Base-by-base conservation (phyloP, 2,797 vertebrate species). In the Sebastes taczanowskii region DNA sequence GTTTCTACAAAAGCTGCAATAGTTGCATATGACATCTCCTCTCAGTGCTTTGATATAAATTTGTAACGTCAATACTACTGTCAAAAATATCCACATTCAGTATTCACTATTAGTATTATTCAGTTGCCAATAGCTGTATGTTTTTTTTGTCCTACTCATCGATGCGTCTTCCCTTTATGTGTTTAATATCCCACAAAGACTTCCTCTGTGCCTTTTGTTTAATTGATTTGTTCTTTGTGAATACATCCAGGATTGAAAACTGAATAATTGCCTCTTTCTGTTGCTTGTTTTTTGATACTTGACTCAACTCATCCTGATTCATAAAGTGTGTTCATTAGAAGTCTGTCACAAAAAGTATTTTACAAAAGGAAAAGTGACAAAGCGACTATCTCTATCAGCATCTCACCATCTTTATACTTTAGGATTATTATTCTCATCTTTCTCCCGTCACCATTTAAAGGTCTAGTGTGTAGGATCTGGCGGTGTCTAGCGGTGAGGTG, bases 211-310 rank as follows among this genome's bases (percentile, higher is more conserved):
- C 83, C 34, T 84, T 84, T 64, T 84, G 52, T 83, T 61, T 73
- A 38, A 77, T 25, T 79, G 74, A 82, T 83, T 83, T 85, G 56
- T 58, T 85, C 52, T 65, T 80, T 75, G 76, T 77, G 68, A 86
- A 80, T 80, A 74, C 72, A 86, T 73, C 42, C 71, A 72, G 42
- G 78, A 63, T 65, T 52, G 22, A 85, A 82, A 71, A 81, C 22
- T 35, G 34, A 84, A 76, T 52, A 84, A 81, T 34, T 71, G 66
- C 23, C 35, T 74, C 42, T 66, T 85, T 84, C 22, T 73, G n/a
- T 52, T 62, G 2, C n/a, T 34, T 3, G 38, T 22, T 81, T 20
- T 80, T 86, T 80, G 82, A 18, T 72, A 30, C 59, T 77, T 18
- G 23, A 27, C 46, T 72, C 35, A 74, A 77, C 27, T 68, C 62